These are phyloP conservation scores for Drosophila imparisetae DNA, from an alignment of 2,888 invertebrate species.

Conservation along the genomic window DNA sequence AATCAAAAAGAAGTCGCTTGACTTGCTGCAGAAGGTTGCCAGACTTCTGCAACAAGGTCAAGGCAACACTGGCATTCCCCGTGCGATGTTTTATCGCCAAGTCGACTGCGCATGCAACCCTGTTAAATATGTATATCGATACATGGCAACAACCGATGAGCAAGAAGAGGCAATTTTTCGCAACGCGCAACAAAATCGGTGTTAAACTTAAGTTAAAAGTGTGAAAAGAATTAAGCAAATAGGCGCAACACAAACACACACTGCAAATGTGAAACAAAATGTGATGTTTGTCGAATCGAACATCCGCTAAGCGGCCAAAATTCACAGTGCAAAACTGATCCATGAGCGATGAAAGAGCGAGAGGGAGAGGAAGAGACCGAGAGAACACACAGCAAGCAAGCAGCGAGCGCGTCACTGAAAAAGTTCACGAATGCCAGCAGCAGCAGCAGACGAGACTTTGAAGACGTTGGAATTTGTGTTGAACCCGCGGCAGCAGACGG, in stretches of 20 bases:
- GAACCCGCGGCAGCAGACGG: constrained; percentile 62
- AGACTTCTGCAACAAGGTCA: background rate
- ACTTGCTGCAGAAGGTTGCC: constrained; percentile 1
- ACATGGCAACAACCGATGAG: constrained; percentile 48
- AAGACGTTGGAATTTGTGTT: constrained; percentile 81
- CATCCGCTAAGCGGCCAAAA: constrained; percentile 57
- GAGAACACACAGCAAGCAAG: constrained; percentile 55
- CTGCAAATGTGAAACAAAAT: constrained; percentile 58
- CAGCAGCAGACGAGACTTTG: constrained; percentile 58
- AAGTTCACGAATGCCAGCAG: constrained; percentile 58
- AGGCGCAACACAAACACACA: constrained; percentile 27
- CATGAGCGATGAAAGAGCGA: constrained; percentile 47
- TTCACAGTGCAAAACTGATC: constrained; percentile 59
- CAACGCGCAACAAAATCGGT: constrained; percentile 73
- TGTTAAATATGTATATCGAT: constrained; percentile 34
- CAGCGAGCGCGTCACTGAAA: constrained; percentile 65
- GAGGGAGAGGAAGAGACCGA: constrained; percentile 43
- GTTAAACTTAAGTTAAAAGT: constrained; percentile 60
- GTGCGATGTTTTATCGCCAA: constrained; percentile 8
- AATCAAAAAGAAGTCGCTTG: background rate
- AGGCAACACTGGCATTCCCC: constrained; percentile 1
- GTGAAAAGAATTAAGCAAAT: constrained; percentile 34
- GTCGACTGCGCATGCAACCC: constrained; percentile 8
- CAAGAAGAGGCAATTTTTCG: constrained; percentile 71
- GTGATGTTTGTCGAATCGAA: constrained; percentile 57